A percentile compares a stretch with the other conserved stretches of the same genome.
These are phyloP conservation scores for Sminthopsis crassicaudata DNA, from an alignment of 2,113 vertebrate genomes.

Conservation along the genomic window DNA sequence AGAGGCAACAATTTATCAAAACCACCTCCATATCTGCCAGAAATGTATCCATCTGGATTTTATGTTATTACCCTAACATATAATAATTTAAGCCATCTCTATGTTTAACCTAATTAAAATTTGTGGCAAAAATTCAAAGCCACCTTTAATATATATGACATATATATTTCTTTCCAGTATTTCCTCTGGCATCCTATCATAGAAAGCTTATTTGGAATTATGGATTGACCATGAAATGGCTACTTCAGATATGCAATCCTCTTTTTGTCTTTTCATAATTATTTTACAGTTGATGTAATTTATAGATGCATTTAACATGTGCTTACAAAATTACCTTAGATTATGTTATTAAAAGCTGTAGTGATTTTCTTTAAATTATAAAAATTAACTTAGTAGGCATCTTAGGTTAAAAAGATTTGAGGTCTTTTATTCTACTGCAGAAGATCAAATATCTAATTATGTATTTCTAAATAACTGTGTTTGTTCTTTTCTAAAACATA, in stretches of 20 bases:
- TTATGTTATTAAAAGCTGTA: too few species aligned
- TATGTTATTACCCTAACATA: slow-evolving; percentile 10
- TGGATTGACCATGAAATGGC: slow-evolving; percentile 15
- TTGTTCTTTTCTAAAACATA: background rate
- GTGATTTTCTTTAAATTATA: background rate
- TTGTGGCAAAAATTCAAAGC: background rate
- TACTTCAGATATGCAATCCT: background rate
- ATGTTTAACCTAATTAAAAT: slow-evolving; percentile 3
- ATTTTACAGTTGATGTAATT: slow-evolving; percentile 27
- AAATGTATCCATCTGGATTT: slow-evolving; percentile 52
- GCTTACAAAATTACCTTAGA: too few species aligned
- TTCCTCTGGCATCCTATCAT: background rate
- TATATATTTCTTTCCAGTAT: background rate
- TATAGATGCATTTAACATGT: background rate
- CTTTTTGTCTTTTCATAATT: slow-evolving; percentile 4
- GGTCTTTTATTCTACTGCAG: background rate
- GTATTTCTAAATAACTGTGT: background rate
- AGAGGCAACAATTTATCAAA: slow-evolving; percentile 14
- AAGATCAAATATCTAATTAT: too few species aligned
- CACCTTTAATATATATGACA: slow-evolving; percentile 19
- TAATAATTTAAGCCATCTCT: background rate
- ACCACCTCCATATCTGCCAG: slow-evolving; percentile 12
- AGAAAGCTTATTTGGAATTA: slow-evolving; percentile 1
- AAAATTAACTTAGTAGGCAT: background rate
- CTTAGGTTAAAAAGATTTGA: background rate